phyloP scores from a whole-genome alignment of 2,113 vertebrate genomes.

The Paratilapia polleni region DNA sequence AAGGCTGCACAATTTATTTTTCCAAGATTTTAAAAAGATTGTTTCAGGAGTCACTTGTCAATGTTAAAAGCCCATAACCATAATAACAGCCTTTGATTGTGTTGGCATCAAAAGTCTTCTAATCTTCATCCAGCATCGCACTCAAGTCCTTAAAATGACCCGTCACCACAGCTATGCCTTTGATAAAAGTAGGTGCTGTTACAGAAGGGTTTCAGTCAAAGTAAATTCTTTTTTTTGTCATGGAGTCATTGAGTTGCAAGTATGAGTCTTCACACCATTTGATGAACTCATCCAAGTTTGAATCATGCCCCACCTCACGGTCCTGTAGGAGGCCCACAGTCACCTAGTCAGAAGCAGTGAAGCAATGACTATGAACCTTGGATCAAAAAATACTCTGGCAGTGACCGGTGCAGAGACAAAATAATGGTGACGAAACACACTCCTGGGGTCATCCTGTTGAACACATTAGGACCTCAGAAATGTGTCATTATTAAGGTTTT shows the following conservation, averaged over 20 bases:
- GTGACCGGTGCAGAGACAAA: no score
- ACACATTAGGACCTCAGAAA: no score
- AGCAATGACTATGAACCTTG: neutral
- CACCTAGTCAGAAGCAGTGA: neutral
- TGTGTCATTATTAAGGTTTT: no score
- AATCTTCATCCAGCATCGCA: neutral
- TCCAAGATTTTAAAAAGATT: neutral
- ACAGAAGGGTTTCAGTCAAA: neutral
- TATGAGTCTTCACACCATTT: neutral
- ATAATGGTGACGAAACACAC: no score
- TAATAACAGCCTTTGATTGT: neutral
- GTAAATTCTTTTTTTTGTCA: neutral
- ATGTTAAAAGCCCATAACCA: neutral
- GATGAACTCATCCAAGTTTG: no score
- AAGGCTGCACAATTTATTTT: no score
- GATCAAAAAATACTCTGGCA: neutral
- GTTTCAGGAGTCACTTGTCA: neutral
- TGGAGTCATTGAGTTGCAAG: neutral
- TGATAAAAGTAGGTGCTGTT: neutral
- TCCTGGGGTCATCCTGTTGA: no score
- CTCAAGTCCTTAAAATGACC: neutral
- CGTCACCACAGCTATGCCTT: neutral
- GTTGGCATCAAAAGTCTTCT: neutral
- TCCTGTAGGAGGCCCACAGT: neutral
- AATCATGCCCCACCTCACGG: fast-evolving